A percentile compares a stretch with the other conserved stretches of the same genome.
Conservation (phyloP, 2,797 vertebrate species). For the Tragelaphus eurycerus region DNA sequence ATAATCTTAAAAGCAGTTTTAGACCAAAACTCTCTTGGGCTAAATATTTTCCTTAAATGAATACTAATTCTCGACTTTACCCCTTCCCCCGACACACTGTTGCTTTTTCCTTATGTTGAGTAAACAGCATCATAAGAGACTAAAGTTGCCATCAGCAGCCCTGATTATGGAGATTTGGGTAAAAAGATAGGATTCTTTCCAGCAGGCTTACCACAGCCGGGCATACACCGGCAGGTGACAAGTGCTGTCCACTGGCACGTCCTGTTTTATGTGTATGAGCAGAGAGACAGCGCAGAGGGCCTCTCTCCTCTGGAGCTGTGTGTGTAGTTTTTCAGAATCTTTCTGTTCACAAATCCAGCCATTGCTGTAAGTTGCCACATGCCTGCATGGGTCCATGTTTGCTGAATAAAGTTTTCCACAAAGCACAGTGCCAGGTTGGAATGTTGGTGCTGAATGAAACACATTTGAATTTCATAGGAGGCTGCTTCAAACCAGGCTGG, state of each 20-base stretch:
- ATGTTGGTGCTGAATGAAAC: constrained; percentile 68
- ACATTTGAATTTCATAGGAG: constrained; percentile 81
- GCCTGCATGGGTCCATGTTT: background rate
- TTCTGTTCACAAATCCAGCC: background rate
- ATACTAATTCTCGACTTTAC: background rate
- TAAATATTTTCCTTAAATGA: background rate
- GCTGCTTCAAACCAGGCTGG: constrained; percentile 75
- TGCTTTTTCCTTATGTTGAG: background rate
- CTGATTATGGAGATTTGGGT: background rate
- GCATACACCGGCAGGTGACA: background rate
- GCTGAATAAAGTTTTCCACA: constrained; percentile 58
- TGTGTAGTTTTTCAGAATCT: background rate
- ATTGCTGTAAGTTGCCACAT: background rate
- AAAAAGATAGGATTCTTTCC: background rate
- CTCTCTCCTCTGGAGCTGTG: background rate
- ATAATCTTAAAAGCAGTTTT: background rate
- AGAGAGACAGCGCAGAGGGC: background rate
- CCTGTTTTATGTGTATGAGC: background rate
- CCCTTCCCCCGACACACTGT: background rate
- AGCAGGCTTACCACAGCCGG: background rate
- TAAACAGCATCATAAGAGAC: background rate
- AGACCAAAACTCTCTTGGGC: background rate
- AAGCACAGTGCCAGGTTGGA: constrained; percentile 75
- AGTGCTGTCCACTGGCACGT: background rate
- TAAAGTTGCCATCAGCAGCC: background rate